phyloP scores from a whole-genome alignment of 2,797 vertebrate genomes.

The Amphiprion clarkii region DNA sequence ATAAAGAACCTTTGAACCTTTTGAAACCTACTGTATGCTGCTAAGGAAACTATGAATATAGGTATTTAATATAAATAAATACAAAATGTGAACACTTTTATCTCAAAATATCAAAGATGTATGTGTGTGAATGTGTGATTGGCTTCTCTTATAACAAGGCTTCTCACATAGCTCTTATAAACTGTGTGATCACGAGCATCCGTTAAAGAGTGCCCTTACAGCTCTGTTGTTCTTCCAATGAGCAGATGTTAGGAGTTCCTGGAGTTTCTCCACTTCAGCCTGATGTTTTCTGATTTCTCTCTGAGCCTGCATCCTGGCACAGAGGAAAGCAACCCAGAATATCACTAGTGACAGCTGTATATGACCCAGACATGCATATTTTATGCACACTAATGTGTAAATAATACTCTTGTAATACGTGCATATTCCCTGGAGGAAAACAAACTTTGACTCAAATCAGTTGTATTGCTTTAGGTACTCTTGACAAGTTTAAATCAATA shows the following conservation, averaged over 20 bases:
- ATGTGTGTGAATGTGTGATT: too few species aligned
- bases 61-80: neutral
- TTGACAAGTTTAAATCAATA: too few species aligned
- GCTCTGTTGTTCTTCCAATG: constrained; percentile 54
- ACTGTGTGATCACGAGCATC: neutral
- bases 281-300: constrained; percentile 78
- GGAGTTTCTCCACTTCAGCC: constrained; percentile 79
- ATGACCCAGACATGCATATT: neutral
- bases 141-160: neutral
- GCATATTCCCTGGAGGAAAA: too few species aligned
- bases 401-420: too few species aligned
- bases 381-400: neutral
- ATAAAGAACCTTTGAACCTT: too few species aligned
- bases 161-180: neutral
- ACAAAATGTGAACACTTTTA: neutral
- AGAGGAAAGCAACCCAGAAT: neutral
- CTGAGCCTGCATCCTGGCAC: constrained; percentile 71
- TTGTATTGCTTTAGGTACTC: too few species aligned
- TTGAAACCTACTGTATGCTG: too few species aligned
- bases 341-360: neutral
- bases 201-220: constrained; percentile 17
- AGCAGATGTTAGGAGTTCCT: constrained; percentile 64
- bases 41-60: too few species aligned
- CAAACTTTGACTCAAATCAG: too few species aligned
- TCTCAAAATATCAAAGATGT: neutral